Conservation (phyloP, 1,140 invertebrate genomes). For the Drosophila ogumai region DNA sequence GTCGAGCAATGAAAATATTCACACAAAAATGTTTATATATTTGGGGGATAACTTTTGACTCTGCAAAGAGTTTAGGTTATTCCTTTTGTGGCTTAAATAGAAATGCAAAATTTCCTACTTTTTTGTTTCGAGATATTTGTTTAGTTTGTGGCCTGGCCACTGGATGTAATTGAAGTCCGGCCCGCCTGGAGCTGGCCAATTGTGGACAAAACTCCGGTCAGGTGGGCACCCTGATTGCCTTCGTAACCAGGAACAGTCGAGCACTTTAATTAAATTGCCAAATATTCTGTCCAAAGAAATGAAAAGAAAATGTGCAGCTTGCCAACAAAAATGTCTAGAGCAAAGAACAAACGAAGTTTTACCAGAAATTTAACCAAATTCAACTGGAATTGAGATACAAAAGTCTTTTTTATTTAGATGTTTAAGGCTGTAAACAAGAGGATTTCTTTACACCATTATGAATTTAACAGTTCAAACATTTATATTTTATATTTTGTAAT, state of each 20-base stretch:
- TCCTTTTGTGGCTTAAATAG: slow-evolving; percentile 30
- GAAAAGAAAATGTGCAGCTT: slow-evolving; percentile 4
- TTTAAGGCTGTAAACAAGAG: not conserved
- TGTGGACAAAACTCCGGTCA: slow-evolving; percentile 23
- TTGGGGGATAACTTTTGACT: slow-evolving; percentile 11
- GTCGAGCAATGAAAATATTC: slow-evolving; percentile 18
- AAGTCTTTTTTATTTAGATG: not conserved
- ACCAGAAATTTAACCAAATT: not conserved
- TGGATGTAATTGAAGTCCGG: slow-evolving; percentile 25
- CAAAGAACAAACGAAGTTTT: not conserved
- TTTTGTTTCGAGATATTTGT: slow-evolving; percentile 42
- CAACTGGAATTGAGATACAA: not conserved
- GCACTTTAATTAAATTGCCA: slow-evolving; percentile 39
- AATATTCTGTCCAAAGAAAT: slow-evolving; percentile 16
- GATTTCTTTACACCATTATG: not conserved
- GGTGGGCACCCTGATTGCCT: slow-evolving; percentile 17
- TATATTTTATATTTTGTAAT: not conserved
- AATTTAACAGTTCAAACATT: not conserved
- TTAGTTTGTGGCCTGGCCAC: slow-evolving; percentile 47
- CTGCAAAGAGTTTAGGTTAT: not conserved
- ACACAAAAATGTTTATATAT: slow-evolving; percentile 18
- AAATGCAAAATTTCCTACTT: slow-evolving; percentile 6
- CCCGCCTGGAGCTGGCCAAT: slow-evolving; percentile 22
- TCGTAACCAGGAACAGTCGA: slow-evolving; percentile 22
- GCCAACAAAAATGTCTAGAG: not conserved